Evolutionary conservation across 2,888 invertebrate species (phyloP), one percentile per base, ranked within the genome.

Genomic region (Leucophora obtusa): DNA sequence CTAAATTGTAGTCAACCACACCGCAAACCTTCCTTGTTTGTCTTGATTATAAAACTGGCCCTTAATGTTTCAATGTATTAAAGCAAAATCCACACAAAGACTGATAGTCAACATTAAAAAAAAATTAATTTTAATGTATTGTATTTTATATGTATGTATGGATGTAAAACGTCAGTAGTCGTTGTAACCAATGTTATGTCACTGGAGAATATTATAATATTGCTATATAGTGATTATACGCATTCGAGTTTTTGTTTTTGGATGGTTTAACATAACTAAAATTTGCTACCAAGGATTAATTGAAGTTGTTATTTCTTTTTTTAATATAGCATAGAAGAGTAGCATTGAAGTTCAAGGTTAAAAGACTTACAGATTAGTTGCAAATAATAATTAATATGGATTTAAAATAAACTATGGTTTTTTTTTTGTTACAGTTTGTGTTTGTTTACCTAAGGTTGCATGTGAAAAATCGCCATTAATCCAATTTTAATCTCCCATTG

Each of bases 301-400:
- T 43, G 21, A 50, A 63, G 28, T 17, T 63, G 17, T 63, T 21
- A 43, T 47, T n/a, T 47, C 62, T 33, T 9, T 33, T 9, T 60
- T 10, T 5, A 38, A 17, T 24, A 24, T 50, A 63, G 17, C 11
- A 14, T 28, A 17, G 2, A 28, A 17, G 17, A 17, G 15, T 50
- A n/a, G 4, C 10, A n/a, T 47, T 6, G n/a, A 47, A 10, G 15
- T 47, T 47, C 43, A 47, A 47, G 43, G 43, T n/a, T 6, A 47
- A 47, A 38, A 38, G 11, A 6, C 28, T 28, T 28, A 38, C 28
- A n/a, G 63, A 35, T 58, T 38, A 54, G 51, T 43, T 68, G 59
- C 28, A 33, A 14, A 54, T 74, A 60, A 60, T 68, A 74, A 74
- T 74, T 68, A 74, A 54, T 60, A 60, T 47, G n/a, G 53, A 68